Conservation (phyloP, 92 coral and sea anemone genomes). For the Diadumene lineata region DNA sequence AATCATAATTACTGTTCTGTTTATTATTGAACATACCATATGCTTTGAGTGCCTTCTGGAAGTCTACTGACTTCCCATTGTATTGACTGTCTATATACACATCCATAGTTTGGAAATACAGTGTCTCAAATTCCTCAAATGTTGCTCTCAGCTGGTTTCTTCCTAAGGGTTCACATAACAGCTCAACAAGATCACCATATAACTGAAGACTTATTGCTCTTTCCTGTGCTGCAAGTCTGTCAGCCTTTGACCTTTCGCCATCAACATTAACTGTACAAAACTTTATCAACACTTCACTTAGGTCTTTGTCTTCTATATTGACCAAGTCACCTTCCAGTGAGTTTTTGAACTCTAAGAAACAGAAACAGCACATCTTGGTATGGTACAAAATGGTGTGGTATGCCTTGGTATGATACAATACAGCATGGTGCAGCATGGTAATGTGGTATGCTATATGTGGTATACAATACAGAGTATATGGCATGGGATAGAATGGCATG, state of each 20-base stretch:
- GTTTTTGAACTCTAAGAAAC: constrained; percentile 44
- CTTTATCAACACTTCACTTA: constrained; percentile 42
- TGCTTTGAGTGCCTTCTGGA: constrained; percentile 26
- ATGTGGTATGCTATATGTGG: too few species aligned
- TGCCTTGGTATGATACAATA: too few species aligned
- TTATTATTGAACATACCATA: constrained; percentile 30
- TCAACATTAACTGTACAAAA: constrained; percentile 55
- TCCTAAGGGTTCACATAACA: constrained; percentile 63
- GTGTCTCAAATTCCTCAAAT: constrained; percentile 34
- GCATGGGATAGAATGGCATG: too few species aligned
- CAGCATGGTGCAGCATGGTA: too few species aligned
- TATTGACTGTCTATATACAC: constrained; percentile 21
- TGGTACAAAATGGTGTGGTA: neutral
- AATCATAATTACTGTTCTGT: neutral
- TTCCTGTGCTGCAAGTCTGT: constrained; percentile 49
- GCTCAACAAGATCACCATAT: constrained; percentile 54
- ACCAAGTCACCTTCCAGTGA: constrained; percentile 56
- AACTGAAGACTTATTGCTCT: constrained; percentile 54
- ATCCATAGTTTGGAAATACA: constrained; percentile 24
- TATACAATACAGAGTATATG: too few species aligned
- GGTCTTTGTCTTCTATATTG: constrained; percentile 48
- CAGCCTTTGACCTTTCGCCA: constrained; percentile 58
- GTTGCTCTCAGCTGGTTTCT: constrained; percentile 75
- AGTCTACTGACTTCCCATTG: constrained; percentile 29
- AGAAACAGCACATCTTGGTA: neutral